Percentiles rank a stretch among this genome's conserved stretches.
Evolutionary conservation across 2,888 invertebrate species (phyloP).

Genomic region (Panzeria rudis): DNA sequence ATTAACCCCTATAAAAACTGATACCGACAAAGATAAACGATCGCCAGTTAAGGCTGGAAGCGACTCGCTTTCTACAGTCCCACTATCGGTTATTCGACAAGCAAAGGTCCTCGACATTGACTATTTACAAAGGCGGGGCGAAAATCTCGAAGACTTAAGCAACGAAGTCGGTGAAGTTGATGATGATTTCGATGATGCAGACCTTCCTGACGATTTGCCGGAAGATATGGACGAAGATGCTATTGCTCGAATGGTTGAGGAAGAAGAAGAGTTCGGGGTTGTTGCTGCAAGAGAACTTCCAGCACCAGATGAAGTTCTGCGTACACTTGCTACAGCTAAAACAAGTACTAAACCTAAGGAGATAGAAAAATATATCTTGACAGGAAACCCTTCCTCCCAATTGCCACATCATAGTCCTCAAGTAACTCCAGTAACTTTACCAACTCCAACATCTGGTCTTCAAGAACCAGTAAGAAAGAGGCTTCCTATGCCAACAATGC

Average conservation of each 20-base stretch:
- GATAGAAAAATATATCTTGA: slow-evolving; percentile 48
- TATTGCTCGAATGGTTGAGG: slow-evolving; percentile 86
- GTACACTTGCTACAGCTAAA: slow-evolving; percentile 72
- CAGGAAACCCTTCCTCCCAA: neutral
- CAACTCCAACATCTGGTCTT: slow-evolving; percentile 79
- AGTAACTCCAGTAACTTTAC: slow-evolving; percentile 59
- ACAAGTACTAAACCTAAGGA: slow-evolving; percentile 74
- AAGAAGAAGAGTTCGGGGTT: slow-evolving; percentile 87
- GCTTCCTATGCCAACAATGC: slow-evolving; percentile 82
- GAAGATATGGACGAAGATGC: slow-evolving; percentile 84
- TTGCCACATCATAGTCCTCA: slow-evolving; percentile 53
- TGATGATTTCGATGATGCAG: slow-evolving; percentile 82
- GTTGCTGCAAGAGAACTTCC: slow-evolving; percentile 85
- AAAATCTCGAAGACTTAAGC: slow-evolving; percentile 79
- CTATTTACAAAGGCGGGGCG: slow-evolving; percentile 82
- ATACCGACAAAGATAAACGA: slow-evolving; percentile 76
- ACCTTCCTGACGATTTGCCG: slow-evolving; percentile 84
- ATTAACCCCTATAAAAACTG: slow-evolving; percentile 80
- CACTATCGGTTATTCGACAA: slow-evolving; percentile 82
- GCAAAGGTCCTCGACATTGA: slow-evolving; percentile 83
- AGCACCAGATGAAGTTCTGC: slow-evolving; percentile 82
- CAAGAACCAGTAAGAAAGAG: slow-evolving; percentile 83
- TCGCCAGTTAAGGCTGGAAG: slow-evolving; percentile 77
- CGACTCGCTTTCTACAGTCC: slow-evolving; percentile 83
- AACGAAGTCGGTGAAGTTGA: slow-evolving; percentile 78